These are phyloP conservation scores for Chrysomallon squamiferum DNA, from an alignment of 1,140 invertebrate genomes.

Conservation along the genomic window DNA sequence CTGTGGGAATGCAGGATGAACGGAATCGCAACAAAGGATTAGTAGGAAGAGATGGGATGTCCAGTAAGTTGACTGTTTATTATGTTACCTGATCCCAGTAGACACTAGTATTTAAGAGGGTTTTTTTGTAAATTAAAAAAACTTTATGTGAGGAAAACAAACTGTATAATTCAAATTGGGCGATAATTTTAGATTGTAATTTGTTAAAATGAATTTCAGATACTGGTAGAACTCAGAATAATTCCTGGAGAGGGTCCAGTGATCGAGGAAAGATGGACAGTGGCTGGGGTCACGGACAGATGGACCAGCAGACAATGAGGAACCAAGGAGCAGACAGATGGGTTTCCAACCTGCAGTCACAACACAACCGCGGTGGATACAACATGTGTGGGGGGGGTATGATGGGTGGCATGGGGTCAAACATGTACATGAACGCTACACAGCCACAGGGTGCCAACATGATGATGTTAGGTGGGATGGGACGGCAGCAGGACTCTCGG, in stretches of 20 bases:
- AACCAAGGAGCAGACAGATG: slow-evolving; percentile 10
- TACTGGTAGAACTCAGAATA: not conserved
- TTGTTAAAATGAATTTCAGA: too few species aligned
- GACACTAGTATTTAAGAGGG: not conserved
- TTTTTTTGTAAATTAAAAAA: slow-evolving; percentile 1
- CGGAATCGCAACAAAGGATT: not conserved
- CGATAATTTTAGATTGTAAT: too few species aligned
- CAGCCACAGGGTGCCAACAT: slow-evolving; percentile 9
- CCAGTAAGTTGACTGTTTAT: not conserved
- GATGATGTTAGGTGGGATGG: slow-evolving; percentile 14
- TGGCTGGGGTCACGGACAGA: slow-evolving; percentile 6
- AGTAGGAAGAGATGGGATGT: not conserved
- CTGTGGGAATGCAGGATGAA: not conserved
- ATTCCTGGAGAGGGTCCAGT: slow-evolving; percentile 9
- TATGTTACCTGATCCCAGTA: too few species aligned
- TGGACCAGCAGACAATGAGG: not conserved
- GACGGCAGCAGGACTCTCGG: slow-evolving; percentile 9
- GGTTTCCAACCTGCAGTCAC: slow-evolving; percentile 4
- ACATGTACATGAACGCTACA: slow-evolving; percentile 15
- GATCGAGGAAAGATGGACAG: slow-evolving; percentile 15
- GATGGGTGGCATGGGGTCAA: slow-evolving; percentile 2
- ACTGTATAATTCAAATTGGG: too few species aligned
- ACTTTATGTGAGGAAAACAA: not conserved
- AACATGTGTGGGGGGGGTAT: not conserved
- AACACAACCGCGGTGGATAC: slow-evolving; percentile 1